phyloP scores from a whole-genome alignment of 2,797 vertebrate species.

The Synanceia verrucosa region DNA sequence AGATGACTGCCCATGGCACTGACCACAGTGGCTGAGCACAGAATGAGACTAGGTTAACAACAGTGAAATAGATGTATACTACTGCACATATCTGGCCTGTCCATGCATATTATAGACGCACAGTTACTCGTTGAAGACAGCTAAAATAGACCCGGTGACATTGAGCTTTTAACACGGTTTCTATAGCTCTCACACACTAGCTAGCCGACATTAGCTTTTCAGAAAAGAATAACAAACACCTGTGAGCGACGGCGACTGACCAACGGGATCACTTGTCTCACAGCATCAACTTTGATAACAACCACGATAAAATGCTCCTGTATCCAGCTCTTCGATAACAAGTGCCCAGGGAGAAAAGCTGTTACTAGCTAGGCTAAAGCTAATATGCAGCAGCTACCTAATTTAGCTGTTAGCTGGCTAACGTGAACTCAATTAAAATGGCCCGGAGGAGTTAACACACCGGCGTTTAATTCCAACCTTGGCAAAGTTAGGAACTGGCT shows the following conservation, averaged over 20 bases:
- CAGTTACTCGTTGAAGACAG: not conserved
- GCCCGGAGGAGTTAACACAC: not conserved
- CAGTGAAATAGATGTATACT: not conserved
- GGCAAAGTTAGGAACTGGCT: not conserved
- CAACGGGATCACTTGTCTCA: not conserved
- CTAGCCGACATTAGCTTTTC: slow-evolving; percentile 21
- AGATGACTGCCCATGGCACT: slow-evolving; percentile 6
- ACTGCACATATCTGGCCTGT: not conserved
- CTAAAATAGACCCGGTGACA: slow-evolving; percentile 40
- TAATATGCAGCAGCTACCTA: slow-evolving; percentile 35
- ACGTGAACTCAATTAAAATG: slow-evolving; percentile 10
- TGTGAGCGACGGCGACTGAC: not conserved
- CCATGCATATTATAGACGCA: not conserved
- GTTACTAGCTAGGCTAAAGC: slow-evolving; percentile 55
- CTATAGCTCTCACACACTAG: not conserved
- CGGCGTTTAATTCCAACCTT: not conserved
- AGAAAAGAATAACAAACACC: not conserved
- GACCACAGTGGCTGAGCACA: not conserved
- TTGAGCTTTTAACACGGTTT: slow-evolving; percentile 17
- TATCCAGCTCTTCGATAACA: not conserved
- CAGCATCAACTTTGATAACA: not conserved
- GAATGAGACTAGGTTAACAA: not conserved
- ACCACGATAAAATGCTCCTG: not conserved
- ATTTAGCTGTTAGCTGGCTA: slow-evolving; percentile 50
- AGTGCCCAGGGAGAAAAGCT: slow-evolving; percentile 1